Evolutionary conservation across 2,797 vertebrate genomes (phyloP), one percentile per base, ranked within the genome.

Genomic region (Halcyon smyrnensis): DNA sequence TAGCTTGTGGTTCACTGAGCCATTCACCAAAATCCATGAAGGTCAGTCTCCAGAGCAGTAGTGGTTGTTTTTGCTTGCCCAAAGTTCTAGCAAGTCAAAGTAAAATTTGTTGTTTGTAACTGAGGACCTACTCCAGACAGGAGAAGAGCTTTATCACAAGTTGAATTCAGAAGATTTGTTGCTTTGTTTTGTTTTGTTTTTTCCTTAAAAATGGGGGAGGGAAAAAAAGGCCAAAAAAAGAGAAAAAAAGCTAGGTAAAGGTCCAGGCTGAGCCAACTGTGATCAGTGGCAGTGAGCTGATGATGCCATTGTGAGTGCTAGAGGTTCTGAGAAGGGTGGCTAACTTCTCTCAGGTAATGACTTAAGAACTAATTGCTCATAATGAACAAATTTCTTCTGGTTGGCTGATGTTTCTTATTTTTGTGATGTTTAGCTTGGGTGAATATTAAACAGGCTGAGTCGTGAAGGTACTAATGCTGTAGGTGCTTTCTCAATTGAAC

Each of bases 151-250:
- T 36, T n/a, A 1, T n/a, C 0, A 1, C 5, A 2, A 46, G 9
- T 60, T 65, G 12, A 6, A 68, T 27, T 36, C 6, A 54, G 8
- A 21, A 53, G 1, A 62, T 76, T 53, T 11, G 27, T 16, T 50
- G 15, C 16, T 37, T 65, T 45, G 46, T 23, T 48, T 65, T 45
- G 46, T 23, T 48, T 48, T 46, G 43, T 18, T 23, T 48, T 48
- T 23, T 48, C 23, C 23, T 48, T 51, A 37, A 27, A 24, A 8
- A 7, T 0, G 3, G 2, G 1, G 2, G 0, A 0, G 4, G 8
- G 9, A 7, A 8, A 51, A 28, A 20, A 60, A 32, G 6, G 3
- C 11, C 11, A 16, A 41, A 41, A 41, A 41, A 15, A 15, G 36
- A 15, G 7, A 16, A 41, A 41, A 41, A 41, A 41, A 15, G 17